These are phyloP conservation scores for Holothuria leucospilota DNA, from an alignment of 53 echinoderm and acorn worm genomes.

Conservation along the genomic window DNA sequence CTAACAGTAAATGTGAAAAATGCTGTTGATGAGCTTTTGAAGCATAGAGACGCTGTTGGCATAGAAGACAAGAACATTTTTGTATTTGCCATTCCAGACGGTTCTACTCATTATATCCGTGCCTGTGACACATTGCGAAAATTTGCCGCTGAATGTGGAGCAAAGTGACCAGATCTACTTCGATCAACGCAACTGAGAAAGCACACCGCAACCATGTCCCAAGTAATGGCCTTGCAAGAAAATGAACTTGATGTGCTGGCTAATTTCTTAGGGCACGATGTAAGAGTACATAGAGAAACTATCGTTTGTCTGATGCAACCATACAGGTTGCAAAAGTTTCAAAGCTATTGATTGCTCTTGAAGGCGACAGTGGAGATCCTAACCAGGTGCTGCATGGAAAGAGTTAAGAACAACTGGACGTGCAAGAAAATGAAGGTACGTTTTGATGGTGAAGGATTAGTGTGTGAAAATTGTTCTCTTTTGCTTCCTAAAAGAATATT, in stretches of 20 bases:
- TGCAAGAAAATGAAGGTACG: slow-evolving; percentile 24
- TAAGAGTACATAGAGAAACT: slow-evolving; percentile 64
- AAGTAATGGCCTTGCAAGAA: slow-evolving; percentile 65
- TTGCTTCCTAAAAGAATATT: not conserved
- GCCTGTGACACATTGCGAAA: slow-evolving; percentile 65
- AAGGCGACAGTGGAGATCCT: slow-evolving; percentile 31
- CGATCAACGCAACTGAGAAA: slow-evolving; percentile 69
- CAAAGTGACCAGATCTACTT: slow-evolving; percentile 56
- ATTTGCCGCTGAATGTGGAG: slow-evolving; percentile 59
- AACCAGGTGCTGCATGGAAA: slow-evolving; percentile 5
- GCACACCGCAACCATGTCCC: slow-evolving; percentile 57
- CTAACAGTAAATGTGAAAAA: slow-evolving; percentile 37
- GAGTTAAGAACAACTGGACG: slow-evolving; percentile 3
- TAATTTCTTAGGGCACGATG: slow-evolving; percentile 71
- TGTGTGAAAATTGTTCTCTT: not conserved
- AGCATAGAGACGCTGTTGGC: slow-evolving; percentile 45
- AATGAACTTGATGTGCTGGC: slow-evolving; percentile 77
- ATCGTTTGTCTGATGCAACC: slow-evolving; percentile 65
- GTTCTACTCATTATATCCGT: slow-evolving; percentile 54
- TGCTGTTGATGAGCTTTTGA: slow-evolving; percentile 38
- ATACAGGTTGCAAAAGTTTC: slow-evolving; percentile 74
- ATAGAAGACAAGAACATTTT: slow-evolving; percentile 55
- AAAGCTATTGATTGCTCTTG: slow-evolving; percentile 62
- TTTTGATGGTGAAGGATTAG: not conserved
- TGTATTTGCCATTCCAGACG: slow-evolving; percentile 44